These are phyloP conservation scores for Ligdia adustata DNA, from an alignment of 2,888 invertebrate genomes.

Conservation along the genomic window DNA sequence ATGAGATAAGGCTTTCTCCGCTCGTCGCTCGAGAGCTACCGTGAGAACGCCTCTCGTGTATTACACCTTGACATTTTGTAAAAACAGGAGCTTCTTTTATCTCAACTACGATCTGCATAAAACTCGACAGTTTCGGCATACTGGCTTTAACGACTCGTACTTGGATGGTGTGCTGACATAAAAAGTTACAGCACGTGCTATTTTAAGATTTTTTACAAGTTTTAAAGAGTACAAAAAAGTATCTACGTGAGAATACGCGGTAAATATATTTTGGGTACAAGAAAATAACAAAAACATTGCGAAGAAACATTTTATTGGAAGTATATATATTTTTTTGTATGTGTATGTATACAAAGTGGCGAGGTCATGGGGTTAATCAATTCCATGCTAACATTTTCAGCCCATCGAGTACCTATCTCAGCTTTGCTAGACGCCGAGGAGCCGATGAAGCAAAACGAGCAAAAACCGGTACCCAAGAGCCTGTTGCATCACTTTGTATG, in stretches of 20 bases:
- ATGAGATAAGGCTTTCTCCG: constrained; percentile 78
- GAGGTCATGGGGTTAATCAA: constrained; percentile 58
- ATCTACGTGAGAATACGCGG: constrained; percentile 1
- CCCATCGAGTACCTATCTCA: constrained; percentile 63
- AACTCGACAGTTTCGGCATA: constrained; percentile 32
- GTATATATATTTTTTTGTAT: too few relatives aligned
- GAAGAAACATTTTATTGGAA: not conserved
- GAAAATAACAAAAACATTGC: not conserved
- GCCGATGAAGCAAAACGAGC: constrained; percentile 61
- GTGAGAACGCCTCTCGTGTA: constrained; percentile 68
- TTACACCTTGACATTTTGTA: constrained; percentile 62
- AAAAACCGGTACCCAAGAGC: constrained; percentile 65
- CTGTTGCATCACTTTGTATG: constrained; percentile 62
- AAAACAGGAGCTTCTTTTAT: constrained; percentile 62
- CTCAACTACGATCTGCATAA: constrained; percentile 51
- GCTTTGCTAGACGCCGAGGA: constrained; percentile 72
- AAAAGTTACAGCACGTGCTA: constrained; percentile 30
- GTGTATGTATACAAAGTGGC: constrained; percentile 28
- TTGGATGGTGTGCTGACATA: constrained; percentile 18
- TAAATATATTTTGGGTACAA: constrained; percentile 5
- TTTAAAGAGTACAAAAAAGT: constrained; percentile 21
- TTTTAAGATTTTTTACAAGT: constrained; percentile 20
- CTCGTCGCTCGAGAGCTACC: constrained; percentile 71
- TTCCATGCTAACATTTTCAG: constrained; percentile 63
- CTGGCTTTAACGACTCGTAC: constrained; percentile 18